These are phyloP conservation scores for Euzophera pinguis DNA, from an alignment of 2,888 invertebrate species.

Conservation along the genomic window DNA sequence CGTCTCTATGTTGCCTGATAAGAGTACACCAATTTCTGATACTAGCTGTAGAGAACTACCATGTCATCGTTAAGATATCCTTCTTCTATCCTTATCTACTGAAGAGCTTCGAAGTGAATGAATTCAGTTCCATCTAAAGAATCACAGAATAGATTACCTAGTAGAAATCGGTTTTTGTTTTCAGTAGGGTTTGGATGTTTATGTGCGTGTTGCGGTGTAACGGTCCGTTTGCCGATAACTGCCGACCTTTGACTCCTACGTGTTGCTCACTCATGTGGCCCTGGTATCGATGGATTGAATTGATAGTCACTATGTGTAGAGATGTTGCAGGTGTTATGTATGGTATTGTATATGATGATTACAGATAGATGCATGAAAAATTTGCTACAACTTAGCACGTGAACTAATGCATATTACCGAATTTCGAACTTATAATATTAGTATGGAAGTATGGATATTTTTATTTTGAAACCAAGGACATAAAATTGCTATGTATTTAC, in stretches of 20 bases:
- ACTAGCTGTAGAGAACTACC: background rate
- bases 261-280: conserved; percentile 2
- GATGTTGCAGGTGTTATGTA: too few species aligned
- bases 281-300: background rate
- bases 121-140: background rate
- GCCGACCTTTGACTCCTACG: conserved; percentile 13
- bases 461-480: background rate
- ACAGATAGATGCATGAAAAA: too few species aligned
- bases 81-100: too few species aligned
- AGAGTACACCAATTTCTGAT: background rate
- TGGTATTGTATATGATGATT: too few species aligned
- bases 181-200: background rate
- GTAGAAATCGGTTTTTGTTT: background rate
- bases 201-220: conserved; percentile 16
- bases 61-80: background rate
- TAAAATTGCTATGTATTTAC: background rate
- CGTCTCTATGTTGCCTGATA: background rate
- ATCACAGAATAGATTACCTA: too few species aligned
- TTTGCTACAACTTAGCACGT: too few species aligned
- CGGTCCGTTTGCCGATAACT: conserved; percentile 4
- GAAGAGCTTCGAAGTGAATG: background rate
- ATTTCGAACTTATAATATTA: too few species aligned
- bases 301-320: background rate
- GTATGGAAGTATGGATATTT: too few species aligned
- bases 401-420: too few species aligned